phyloP scores from a whole-genome alignment of 2,113 vertebrate genomes.

The Ibidorhyncha struthersii region DNA sequence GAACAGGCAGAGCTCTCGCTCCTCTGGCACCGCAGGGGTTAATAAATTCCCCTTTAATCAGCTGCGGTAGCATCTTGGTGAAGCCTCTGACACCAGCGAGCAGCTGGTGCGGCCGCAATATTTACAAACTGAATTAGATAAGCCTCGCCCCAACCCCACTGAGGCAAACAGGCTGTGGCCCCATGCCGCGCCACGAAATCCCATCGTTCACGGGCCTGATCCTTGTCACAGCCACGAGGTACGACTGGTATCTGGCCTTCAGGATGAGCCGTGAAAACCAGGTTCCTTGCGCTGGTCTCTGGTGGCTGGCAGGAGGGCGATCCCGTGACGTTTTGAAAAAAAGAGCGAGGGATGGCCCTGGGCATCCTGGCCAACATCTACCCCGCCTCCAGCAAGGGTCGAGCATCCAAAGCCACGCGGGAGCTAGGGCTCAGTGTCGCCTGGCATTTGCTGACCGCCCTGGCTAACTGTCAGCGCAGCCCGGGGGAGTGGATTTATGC shows the following conservation, averaged over 20 bases:
- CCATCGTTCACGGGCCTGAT: neutral
- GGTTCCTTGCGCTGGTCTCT: neutral
- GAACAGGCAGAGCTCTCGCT: neutral
- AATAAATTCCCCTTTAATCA: neutral
- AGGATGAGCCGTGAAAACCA: neutral
- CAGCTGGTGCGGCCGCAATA: neutral
- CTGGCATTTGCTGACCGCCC: neutral
- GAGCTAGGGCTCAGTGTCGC: neutral
- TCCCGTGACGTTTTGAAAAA: neutral
- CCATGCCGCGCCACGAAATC: neutral
- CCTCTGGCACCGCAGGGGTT: neutral
- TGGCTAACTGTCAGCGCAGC: neutral
- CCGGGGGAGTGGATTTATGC: rapidly evolving
- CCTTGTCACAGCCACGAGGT: neutral
- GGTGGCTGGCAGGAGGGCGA: neutral
- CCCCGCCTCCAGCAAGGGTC: neutral
- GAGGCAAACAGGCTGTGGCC: neutral
- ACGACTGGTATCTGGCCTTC: neutral
- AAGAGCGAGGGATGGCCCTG: rapidly evolving
- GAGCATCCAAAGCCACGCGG: rapidly evolving
- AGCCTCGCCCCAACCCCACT: neutral
- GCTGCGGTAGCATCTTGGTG: neutral
- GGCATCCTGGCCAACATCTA: neutral
- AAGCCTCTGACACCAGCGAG: neutral
- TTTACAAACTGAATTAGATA: neutral